Evolutionary conservation across 2,113 vertebrate species (phyloP).

Genomic region (Phyllopteryx taeniolatus): DNA sequence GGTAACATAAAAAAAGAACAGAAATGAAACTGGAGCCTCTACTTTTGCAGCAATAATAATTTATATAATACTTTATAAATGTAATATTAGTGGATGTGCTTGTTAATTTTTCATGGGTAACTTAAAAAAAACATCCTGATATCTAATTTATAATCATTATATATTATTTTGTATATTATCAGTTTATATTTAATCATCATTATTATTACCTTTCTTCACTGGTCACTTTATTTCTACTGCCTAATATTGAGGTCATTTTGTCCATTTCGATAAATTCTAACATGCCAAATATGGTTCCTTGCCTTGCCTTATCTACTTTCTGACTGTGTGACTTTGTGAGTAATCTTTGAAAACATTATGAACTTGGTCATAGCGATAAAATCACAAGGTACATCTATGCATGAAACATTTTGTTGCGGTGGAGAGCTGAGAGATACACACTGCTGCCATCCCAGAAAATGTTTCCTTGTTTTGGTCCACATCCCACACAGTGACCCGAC

Average conservation of each 20-base stretch:
- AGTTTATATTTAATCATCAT: too few species aligned
- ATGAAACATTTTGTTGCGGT: background rate
- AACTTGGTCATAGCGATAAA: background rate
- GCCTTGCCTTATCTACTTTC: too few species aligned
- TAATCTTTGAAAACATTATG: background rate
- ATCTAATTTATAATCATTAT: too few species aligned
- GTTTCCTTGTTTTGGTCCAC: constrained; percentile 10
- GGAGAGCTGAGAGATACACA: constrained; percentile 20
- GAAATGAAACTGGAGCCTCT: too few species aligned
- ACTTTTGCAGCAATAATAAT: too few species aligned
- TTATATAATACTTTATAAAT: too few species aligned
- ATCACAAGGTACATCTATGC: background rate
- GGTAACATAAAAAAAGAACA: too few species aligned
- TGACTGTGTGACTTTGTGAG: background rate
- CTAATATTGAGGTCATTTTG: background rate
- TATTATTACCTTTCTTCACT: too few species aligned
- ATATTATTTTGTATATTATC: too few species aligned
- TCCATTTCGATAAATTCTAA: background rate
- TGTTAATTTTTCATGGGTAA: too few species aligned
- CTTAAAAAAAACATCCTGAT: too few species aligned
- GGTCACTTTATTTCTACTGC: background rate
- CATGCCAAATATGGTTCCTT: background rate
- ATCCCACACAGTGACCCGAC: constrained; percentile 5
- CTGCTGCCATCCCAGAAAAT: constrained; percentile 32
- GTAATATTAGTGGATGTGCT: too few species aligned